phyloP scores from a whole-genome alignment of 2,888 invertebrate species.

The Sminthurides aquaticus region DNA sequence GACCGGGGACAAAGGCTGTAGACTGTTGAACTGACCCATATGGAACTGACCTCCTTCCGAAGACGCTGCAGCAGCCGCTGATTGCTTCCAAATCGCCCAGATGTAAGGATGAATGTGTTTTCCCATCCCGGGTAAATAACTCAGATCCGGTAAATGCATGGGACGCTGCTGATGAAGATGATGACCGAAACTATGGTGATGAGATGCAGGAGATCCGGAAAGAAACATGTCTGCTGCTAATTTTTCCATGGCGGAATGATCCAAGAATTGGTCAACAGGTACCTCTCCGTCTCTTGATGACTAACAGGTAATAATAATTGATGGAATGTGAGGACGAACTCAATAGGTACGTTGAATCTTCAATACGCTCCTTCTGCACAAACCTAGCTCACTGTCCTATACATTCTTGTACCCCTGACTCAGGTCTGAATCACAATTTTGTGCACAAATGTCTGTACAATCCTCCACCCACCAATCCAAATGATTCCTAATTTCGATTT shows the following conservation, averaged over 20 bases:
- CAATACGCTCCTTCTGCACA: no score
- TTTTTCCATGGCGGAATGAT: slow-evolving; percentile 13
- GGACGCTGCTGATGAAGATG: slow-evolving; percentile 8
- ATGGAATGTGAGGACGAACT: no score
- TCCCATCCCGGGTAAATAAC: neutral
- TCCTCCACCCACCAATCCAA: no score
- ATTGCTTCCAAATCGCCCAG: slow-evolving; percentile 38
- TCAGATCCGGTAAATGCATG: slow-evolving; percentile 8
- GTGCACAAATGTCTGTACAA: no score
- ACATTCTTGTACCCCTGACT: no score
- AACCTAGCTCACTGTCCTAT: no score
- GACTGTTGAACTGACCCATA: neutral
- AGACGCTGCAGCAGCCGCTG: slow-evolving; percentile 14
- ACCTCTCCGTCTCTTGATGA: neutral
- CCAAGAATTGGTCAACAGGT: neutral
- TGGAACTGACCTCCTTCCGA: slow-evolving; percentile 2
- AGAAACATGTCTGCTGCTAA: slow-evolving; percentile 15
- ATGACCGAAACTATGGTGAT: neutral
- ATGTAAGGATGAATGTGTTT: slow-evolving; percentile 35
- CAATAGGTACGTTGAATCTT: no score
- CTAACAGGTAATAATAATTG: neutral
- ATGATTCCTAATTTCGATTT: no score
- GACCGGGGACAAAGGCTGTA: neutral
- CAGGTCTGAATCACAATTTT: no score
- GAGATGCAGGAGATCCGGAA: no score